Conservation (phyloP, 2,113 vertebrate species). For the Sarotherodon lohbergeri region DNA sequence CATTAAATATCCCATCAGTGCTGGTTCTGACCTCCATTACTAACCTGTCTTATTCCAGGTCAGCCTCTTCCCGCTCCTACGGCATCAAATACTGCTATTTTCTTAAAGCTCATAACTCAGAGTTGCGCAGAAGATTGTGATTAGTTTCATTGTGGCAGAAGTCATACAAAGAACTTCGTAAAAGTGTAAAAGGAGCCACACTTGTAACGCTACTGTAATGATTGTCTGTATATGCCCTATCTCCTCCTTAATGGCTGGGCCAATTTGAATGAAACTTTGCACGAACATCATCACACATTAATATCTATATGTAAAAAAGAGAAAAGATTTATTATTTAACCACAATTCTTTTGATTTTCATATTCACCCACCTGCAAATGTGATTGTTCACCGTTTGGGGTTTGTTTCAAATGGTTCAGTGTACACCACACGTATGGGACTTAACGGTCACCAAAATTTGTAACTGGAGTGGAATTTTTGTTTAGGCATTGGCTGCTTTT, state of each 20-base stretch:
- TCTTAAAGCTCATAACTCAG: neutral
- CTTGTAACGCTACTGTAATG: neutral
- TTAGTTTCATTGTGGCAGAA: neutral
- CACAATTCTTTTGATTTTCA: neutral
- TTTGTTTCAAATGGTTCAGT: neutral
- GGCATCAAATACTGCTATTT: neutral
- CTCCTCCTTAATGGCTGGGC: accelerated
- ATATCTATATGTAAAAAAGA: neutral
- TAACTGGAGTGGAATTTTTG: neutral
- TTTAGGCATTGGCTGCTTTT: neutral
- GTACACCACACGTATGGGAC: neutral
- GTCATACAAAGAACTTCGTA: neutral
- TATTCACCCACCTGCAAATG: neutral
- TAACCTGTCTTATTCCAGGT: neutral
- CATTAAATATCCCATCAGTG: neutral
- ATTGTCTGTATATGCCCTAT: neutral
- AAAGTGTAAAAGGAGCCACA: neutral
- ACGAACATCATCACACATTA: neutral
- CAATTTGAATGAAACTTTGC: neutral
- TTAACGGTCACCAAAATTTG: accelerated
- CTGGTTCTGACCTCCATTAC: neutral
- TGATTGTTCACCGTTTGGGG: neutral
- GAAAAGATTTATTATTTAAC: neutral
- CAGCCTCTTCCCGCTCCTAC: neutral
- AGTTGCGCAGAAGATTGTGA: neutral